Evolutionary conservation across 1,140 invertebrate species (phyloP), one percentile per base, ranked within the genome.

Genomic region (Caenorhabditis latens): DNA sequence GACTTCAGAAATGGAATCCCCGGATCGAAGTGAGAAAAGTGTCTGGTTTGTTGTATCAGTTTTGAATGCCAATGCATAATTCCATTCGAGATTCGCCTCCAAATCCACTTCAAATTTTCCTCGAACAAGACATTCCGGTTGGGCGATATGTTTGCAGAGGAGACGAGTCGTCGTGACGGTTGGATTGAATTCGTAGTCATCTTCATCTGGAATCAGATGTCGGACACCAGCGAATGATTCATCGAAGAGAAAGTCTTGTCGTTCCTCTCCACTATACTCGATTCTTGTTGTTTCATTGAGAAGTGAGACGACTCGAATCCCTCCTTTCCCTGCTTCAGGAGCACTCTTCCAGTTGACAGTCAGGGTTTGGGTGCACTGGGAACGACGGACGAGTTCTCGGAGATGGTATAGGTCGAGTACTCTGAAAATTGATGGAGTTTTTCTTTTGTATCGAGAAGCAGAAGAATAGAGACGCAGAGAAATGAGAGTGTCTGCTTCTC

Each of bases 31-130:
- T 16, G 55, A 48, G 57, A 86, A 43, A 43, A 86, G 86, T 50
- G 86, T 55, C 21, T 86, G 86, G n/a, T 86, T 71, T 24, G 86
- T 79, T 11, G 42, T 82, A 32, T 86, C 86, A 50, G 86, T 86
- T 19, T 55, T 48, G 55, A 86, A 86, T 21, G 86, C 46, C 55
- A 86, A 86, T 16, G 75, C 86, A 65, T 86, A 86, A n/a, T 43
- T 86, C 86, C 86, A 86, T 53, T 79, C 71, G n/a, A 67, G 65
- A 50, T 83, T 55, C 13, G 71, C 40, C 14, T 71, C 46, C n/a
- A 83, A 57, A 50, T 71, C 61, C 24, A 86, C 46, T 21, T 86
- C 86, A 8, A 86, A 21, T 46, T 83, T 83, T 43, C 86, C 79
- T 4, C 75, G 75, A 21, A 75, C 57, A 21, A 83, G 43, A 21